These are phyloP conservation scores for Dendrolimus punctatus DNA, from an alignment of 1,140 invertebrate genomes.

Conservation along the genomic window DNA sequence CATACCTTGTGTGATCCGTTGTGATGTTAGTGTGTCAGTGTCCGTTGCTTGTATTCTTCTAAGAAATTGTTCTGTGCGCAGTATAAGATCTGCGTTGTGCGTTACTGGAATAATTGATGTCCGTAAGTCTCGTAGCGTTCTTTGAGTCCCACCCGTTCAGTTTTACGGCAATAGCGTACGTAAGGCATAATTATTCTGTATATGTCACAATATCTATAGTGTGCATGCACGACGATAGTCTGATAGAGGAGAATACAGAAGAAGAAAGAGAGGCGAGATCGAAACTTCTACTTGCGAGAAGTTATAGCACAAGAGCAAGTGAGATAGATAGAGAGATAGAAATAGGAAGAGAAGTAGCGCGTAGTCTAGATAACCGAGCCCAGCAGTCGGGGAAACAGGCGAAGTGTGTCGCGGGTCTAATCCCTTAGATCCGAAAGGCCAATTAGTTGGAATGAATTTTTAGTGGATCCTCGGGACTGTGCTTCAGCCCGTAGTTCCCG, in stretches of 20 bases:
- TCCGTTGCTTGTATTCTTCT: conserved; percentile 47
- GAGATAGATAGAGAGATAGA: conserved; percentile 63
- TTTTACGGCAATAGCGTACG: conserved; percentile 52
- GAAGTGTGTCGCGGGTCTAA: conserved; percentile 46
- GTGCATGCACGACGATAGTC: conserved; percentile 69
- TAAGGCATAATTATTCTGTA: conserved; percentile 57
- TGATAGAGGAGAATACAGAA: conserved; percentile 60
- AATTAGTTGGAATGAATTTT: conserved; percentile 37
- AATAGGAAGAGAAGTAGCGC: conserved; percentile 55
- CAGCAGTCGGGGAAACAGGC: conserved; percentile 55
- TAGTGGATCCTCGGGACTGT: conserved; percentile 52
- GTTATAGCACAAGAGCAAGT: conserved; percentile 63
- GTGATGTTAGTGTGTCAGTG: conserved; percentile 64
- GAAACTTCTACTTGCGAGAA: conserved; percentile 64
- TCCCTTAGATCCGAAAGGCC: conserved; percentile 49
- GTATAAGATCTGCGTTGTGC: conserved; percentile 38
- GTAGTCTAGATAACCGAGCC: conserved; percentile 59
- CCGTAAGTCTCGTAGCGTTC: conserved; percentile 49
- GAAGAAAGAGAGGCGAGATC: conserved; percentile 59
- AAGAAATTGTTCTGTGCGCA: conserved; percentile 31
- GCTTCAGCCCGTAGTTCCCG: conserved; percentile 53
- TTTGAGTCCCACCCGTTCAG: conserved; percentile 43
- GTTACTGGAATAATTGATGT: conserved; percentile 35
- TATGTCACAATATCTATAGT: conserved; percentile 69
- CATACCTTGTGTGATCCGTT: conserved; percentile 58